Evolutionary conservation across 2,113 vertebrate genomes (phyloP).

Genomic region (Tachysurus vachellii): DNA sequence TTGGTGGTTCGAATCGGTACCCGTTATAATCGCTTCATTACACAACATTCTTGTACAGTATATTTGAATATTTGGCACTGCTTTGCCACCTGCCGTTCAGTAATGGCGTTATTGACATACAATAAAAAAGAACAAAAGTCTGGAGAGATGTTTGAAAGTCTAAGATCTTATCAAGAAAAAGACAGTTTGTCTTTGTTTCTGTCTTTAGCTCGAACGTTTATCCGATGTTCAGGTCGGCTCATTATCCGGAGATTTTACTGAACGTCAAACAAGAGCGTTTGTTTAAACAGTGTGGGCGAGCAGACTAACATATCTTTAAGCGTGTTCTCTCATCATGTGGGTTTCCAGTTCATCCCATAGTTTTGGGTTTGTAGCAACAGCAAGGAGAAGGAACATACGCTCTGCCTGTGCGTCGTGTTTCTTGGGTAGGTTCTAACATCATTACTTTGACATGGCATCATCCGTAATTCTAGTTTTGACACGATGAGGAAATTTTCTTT

Average conservation of each 20-base stretch:
- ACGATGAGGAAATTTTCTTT: conserved; percentile 20
- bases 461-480: conserved; percentile 6
- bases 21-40: background rate
- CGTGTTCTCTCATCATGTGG: background rate
- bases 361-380: background rate
- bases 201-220: background rate
- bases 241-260: background rate
- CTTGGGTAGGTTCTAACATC: background rate
- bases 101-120: background rate
- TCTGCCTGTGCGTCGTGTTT: background rate
- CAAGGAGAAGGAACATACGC: background rate
- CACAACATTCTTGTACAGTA: background rate
- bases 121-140: background rate
- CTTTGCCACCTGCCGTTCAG: background rate
- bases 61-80: background rate
- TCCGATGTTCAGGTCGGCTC: too few species aligned
- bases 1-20: background rate
- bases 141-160: background rate
- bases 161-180: background rate
- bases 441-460: conserved; percentile 5
- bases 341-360: background rate
- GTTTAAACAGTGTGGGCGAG: background rate
- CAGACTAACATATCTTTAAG: background rate
- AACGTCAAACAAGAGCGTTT: background rate
- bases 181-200: background rate